Evolutionary conservation across 2,113 vertebrate species (phyloP), one percentile per base, ranked within the genome.

Genomic region (Peromyscus leucopus): DNA sequence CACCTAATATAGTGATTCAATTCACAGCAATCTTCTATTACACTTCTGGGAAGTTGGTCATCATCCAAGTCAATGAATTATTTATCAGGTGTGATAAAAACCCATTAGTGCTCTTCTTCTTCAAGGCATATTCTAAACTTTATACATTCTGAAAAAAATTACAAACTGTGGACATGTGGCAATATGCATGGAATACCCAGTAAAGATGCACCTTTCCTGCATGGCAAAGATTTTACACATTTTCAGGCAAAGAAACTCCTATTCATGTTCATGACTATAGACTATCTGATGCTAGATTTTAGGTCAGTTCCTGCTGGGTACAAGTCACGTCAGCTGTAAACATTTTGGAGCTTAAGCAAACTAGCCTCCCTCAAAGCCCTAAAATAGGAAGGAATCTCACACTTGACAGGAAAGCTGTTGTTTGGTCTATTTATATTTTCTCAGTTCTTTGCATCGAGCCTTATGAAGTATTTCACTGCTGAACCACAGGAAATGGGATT

Each of bases 371-470:
- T 90, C 75, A 93, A 94, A 96, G n/a, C 51, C 63, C 79, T 92
- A 97, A 96, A 96, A 97, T 96, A 98, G 97, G 83, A 97, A 61
- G 95, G 95, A 95, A 96, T n/a, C 42, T 98, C 92, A 72, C 96
- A 92, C 75, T 93, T 71, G 87, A 96, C 65, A 96, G 83, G 57
- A 98, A 97, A 98, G 94, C 96, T 97, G 97, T 97, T 97, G 93
- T 97, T 97, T 98, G 98, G 82, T 85, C 96, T 97, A 98, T 98
- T 98, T 97, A 96, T 96, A 97, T 92, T 94, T 97, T 98, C 96
- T 98, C 96, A 80, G 91, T 91, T 97, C 94, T 97, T 76, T 95
- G 71, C 90, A 97, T 96, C 89, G 94, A 97, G 63, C 83, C 79
- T 80, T 90, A 96, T 76, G 78, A 93, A 97, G 85, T 75, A 89